Evolutionary conservation across 2,888 invertebrate species (phyloP).

Genomic region (Melanostoma scalare): DNA sequence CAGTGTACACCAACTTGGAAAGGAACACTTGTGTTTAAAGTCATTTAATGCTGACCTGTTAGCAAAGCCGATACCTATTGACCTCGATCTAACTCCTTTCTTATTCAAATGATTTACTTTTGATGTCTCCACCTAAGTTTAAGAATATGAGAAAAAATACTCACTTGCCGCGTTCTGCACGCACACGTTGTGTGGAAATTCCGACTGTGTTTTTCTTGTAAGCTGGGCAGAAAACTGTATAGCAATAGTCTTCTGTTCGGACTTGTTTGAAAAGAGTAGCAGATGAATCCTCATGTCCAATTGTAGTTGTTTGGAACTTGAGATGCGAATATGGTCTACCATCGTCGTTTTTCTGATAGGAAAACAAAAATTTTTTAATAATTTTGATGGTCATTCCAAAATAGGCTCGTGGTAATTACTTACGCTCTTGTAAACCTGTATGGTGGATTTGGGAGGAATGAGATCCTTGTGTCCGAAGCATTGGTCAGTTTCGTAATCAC

Average conservation of each 20-base stretch:
- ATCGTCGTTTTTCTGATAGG: not conserved
- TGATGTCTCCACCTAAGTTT: too few species aligned
- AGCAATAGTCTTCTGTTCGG: not conserved
- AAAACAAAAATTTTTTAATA: not conserved
- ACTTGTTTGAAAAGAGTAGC: not conserved
- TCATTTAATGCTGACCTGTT: too few species aligned
- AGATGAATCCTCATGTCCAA: not conserved
- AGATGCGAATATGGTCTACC: not conserved
- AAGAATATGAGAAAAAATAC: too few species aligned
- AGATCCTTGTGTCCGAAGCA: not conserved
- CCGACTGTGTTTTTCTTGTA: not conserved
- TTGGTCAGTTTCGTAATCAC: not conserved
- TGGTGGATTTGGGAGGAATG: not conserved
- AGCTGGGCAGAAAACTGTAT: constrained; percentile 1
- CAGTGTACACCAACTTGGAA: too few species aligned
- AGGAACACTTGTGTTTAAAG: too few species aligned
- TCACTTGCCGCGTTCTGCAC: constrained; percentile 5
- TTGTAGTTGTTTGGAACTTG: not conserved
- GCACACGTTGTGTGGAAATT: not conserved
- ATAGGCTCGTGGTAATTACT: not conserved
- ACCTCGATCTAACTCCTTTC: too few species aligned
- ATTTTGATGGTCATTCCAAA: too few species aligned
- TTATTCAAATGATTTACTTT: too few species aligned
- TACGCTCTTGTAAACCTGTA: not conserved
- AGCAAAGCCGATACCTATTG: too few species aligned